Evolutionary conservation across 2,888 invertebrate genomes (phyloP), one percentile per base, ranked within the genome.

Genomic region (Monochamus alternatus): DNA sequence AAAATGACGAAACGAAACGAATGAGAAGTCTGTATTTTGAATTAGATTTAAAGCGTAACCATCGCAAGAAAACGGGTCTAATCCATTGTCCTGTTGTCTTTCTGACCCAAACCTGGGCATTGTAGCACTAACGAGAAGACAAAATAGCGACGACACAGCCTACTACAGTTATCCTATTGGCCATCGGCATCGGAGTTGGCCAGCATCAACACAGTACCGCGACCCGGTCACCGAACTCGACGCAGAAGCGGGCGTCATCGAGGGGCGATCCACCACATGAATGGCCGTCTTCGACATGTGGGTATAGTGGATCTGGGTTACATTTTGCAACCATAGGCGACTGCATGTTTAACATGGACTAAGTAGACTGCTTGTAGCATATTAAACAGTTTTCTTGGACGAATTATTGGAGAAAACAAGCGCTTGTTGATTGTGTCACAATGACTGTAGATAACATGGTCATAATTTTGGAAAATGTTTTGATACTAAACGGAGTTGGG

Each of bases 211-310:
- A 63, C 22, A 60, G 60, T 44, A 60, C 47, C 59, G 47, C 69
- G 60, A 69, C 60, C 62, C 22, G 71, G 71, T 71, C 71, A 71
- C 52, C 71, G 71, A 71, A 71, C 71, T 71, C 71, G 52, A 30
- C 14, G 52, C 38, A 30, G 58, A 32, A 60, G 32, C 32, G 30
- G 32, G 9, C n/a, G 31, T 32, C 52, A 65, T 9, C 31, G 51
- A 30, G 2, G 9, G 59, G 9, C 31, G 3, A 47, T 47, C 47
- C 51, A 55, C 22, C 12, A 52, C 52, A 65, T 55, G 71, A 63
- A 63, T 52, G 63, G 62, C n/a, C 47, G 52, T 63, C 52, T 30
- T 66, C 51, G 31, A 12, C 55, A 59, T 71, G 31, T 71, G 63
- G 52, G 38, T 38, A 69, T n/a, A 22, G 55, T 52, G 38, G 31